Evolutionary conservation across 2,888 invertebrate genomes (phyloP).

Genomic region (Eucera pruinosa): DNA sequence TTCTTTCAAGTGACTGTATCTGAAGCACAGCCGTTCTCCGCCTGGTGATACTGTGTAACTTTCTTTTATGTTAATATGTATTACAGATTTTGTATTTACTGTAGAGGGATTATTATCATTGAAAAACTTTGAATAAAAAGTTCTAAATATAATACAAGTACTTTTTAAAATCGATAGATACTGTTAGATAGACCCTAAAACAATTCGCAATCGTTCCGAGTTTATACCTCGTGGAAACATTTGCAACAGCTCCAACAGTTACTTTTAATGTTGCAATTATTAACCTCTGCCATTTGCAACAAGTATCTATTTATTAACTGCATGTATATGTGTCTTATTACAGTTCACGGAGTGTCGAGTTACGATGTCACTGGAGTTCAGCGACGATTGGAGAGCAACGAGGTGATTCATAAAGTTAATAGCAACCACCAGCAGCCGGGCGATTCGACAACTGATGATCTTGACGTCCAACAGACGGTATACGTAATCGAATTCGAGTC

Average conservation of each 20-base stretch:
- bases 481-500: slow-evolving; percentile 79
- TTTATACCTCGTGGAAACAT: not conserved
- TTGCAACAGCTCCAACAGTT: not conserved
- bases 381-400: slow-evolving; percentile 68
- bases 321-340: slow-evolving; percentile 32
- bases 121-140: not conserved
- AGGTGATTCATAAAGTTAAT: slow-evolving; percentile 61
- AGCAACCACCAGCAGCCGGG: slow-evolving; percentile 66
- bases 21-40: not conserved
- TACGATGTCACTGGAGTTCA: slow-evolving; percentile 68
- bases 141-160: not conserved
- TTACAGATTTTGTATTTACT: not conserved
- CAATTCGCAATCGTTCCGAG: not conserved
- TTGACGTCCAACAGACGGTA: slow-evolving; percentile 69
- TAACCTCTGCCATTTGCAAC: not conserved
- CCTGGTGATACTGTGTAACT: slow-evolving; percentile 21
- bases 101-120: not conserved
- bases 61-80: not conserved
- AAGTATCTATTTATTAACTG: not conserved
- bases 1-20: slow-evolving; percentile 3
- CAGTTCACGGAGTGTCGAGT: slow-evolving; percentile 69
- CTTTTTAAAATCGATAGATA: not conserved
- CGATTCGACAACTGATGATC: slow-evolving; percentile 56
- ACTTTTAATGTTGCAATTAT: slow-evolving; percentile 22
- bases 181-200: not conserved